Conservation (phyloP, 2,113 vertebrate species). For the Gambusia holbrooki region DNA sequence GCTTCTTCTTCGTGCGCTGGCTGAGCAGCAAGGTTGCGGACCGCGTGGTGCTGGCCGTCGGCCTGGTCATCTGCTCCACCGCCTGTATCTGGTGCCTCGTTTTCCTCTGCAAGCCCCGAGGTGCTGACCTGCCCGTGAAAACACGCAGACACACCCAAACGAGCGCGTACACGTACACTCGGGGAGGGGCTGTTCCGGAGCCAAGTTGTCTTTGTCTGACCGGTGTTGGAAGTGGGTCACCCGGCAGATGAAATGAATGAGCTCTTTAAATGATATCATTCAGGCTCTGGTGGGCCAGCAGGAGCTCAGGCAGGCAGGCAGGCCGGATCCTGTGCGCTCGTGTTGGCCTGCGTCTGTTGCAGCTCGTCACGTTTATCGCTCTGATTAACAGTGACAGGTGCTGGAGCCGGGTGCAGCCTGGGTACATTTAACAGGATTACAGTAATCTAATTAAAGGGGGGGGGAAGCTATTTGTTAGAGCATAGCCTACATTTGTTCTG, state of each 20-base stretch:
- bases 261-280: slow-evolving; percentile 51
- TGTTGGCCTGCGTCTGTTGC: slow-evolving; percentile 54
- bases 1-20: slow-evolving; percentile 86
- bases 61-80: slow-evolving; percentile 82
- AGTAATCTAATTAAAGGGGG: slow-evolving; percentile 64
- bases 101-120: slow-evolving; percentile 83
- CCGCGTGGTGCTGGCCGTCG: slow-evolving; percentile 77
- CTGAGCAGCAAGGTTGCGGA: slow-evolving; percentile 80
- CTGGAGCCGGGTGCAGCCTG: slow-evolving; percentile 57
- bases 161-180: neutral
- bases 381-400: slow-evolving; percentile 72
- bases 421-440: slow-evolving; percentile 70
- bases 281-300: slow-evolving; percentile 39
- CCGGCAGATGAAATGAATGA: slow-evolving; percentile 40
- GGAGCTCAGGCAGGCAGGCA: slow-evolving; percentile 34
- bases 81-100: slow-evolving; percentile 86
- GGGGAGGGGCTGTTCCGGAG: slow-evolving; percentile 1
- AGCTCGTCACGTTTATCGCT: slow-evolving; percentile 60
- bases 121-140: slow-evolving; percentile 62
- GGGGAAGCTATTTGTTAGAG: slow-evolving; percentile 64
- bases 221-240: slow-evolving; percentile 42
- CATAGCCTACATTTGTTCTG: slow-evolving; percentile 54
- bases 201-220: slow-evolving; percentile 16
- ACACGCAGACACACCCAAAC: slow-evolving; percentile 34
- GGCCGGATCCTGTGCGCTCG: slow-evolving; percentile 43